phyloP scores from a whole-genome alignment of 2,888 invertebrate genomes.

The Sarcophaga variegata region DNA sequence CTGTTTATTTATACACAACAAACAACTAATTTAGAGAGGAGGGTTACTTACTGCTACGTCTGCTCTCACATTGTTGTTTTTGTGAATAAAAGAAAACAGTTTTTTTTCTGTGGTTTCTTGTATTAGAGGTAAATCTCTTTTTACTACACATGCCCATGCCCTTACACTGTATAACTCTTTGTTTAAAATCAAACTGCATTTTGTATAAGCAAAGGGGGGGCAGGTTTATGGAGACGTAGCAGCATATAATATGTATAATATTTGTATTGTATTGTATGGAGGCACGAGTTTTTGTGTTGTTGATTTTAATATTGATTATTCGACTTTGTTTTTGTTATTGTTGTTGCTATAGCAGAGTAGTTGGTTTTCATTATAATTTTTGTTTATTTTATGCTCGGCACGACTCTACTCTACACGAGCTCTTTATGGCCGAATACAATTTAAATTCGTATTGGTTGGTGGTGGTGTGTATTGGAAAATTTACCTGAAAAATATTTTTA shows the following conservation, averaged over 20 bases:
- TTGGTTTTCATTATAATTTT: conserved; percentile 27
- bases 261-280: conserved; percentile 20
- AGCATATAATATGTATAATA: no score
- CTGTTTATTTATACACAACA: conserved; percentile 34
- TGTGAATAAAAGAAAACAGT: background rate
- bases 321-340: conserved; percentile 35
- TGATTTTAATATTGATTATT: no score
- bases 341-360: background rate
- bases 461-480: conserved; percentile 12
- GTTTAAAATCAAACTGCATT: no score
- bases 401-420: background rate
- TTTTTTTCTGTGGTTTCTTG: no score
- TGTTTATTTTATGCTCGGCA: conserved; percentile 1
- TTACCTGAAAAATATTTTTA: conserved; percentile 74
- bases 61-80: background rate
- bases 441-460: conserved; percentile 17
- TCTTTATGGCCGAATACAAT: background rate
- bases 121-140: no score
- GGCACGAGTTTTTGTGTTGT: conserved; percentile 47
- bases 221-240: no score
- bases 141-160: no score
- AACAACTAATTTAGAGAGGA: conserved; percentile 49
- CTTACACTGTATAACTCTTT: no score
- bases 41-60: background rate
- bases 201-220: no score